Base-by-base conservation (phyloP, 2,113 vertebrate genomes). In the Gavia stellata region DNA sequence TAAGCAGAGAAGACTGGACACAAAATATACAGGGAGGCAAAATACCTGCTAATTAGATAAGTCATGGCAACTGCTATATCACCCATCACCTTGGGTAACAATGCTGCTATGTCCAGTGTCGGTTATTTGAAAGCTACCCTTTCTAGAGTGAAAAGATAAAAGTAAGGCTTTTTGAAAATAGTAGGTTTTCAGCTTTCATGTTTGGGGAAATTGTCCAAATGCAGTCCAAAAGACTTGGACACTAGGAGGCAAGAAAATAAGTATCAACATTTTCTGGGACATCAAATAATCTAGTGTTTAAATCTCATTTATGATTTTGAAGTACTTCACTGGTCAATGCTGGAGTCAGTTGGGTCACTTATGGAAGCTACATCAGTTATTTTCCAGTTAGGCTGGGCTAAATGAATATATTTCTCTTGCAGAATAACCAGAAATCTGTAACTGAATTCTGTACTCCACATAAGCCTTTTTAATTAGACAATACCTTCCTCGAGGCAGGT, bases 101-200 rank as follows among this genome's bases (percentile, higher is more conserved):
- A 6, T 17, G 16, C 31, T 86, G 14, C 24, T 34, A 6, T 2
- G 26, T 8, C 47, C 34, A 24, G 1, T 0, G 1, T 14, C 4
- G 4, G 11, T 20, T 61, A 13, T 33, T 59, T 49, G 31, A 85
- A 70, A 71, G 15, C 11, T 36, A 3, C 2, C 5, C 3, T 58
- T 86, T 42, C 67, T 81, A n/a, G 38, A 34, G 5, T 9, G 4
- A 42, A 73, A 88, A 91, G 12, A 36, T 14, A 20, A 82, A 36
- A 58, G 49, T 3, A 50, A n/a, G 24, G 4, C 6, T 58, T 71
- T 77, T 65, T 31, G 4, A 65, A 89, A 92, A 56, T 2, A n/a
- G 2, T 14, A 25, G 10, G 1, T 12, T 75, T 91, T 79, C 53
- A 56, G 18, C 18, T 67, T 56, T 50, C 29, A 14, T 33, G 21